Conservation (phyloP, 2,888 invertebrate species). For the Scrobipalpa atriplicella region DNA sequence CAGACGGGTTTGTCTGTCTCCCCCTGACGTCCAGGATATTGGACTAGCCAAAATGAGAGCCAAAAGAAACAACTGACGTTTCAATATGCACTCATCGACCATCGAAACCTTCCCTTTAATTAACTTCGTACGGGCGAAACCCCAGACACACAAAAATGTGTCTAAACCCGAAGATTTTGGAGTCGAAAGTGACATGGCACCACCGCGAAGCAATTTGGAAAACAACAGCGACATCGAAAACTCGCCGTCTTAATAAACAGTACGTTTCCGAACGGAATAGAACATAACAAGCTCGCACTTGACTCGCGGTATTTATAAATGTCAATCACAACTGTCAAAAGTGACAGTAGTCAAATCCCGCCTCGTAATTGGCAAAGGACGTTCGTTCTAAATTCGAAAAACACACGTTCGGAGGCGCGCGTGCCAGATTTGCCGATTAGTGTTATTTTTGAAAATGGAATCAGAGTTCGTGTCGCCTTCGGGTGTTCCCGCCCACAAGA, state of each 20-base stretch:
- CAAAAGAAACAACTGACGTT: constrained; percentile 80
- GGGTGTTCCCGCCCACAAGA: constrained; percentile 79
- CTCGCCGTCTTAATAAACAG: constrained; percentile 63
- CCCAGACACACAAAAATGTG: constrained; percentile 41
- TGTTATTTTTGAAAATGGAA: constrained; percentile 81
- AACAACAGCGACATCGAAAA: constrained; percentile 56
- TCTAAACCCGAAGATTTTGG: constrained; percentile 1
- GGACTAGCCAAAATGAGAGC: constrained; percentile 75
- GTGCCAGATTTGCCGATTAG: constrained; percentile 80
- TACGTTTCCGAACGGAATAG: constrained; percentile 54
- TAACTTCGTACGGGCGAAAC: constrained; percentile 47
- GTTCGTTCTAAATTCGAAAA: constrained; percentile 77
- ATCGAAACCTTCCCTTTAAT: constrained; percentile 59
- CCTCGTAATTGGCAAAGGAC: constrained; percentile 74
- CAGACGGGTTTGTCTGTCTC: constrained; percentile 57
- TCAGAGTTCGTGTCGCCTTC: constrained; percentile 79
- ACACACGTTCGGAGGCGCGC: constrained; percentile 78
- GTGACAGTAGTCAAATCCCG: constrained; percentile 80
- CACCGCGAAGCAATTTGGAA: constrained; percentile 27
- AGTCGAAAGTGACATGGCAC: constrained; percentile 2
- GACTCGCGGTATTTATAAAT: constrained; percentile 75
- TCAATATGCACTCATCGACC: constrained; percentile 77
- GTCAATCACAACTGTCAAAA: constrained; percentile 80
- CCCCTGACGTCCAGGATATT: constrained; percentile 76
- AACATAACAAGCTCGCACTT: constrained; percentile 70